Conservation (phyloP, 2,888 invertebrate genomes). For the Sminthurides aquaticus region DNA sequence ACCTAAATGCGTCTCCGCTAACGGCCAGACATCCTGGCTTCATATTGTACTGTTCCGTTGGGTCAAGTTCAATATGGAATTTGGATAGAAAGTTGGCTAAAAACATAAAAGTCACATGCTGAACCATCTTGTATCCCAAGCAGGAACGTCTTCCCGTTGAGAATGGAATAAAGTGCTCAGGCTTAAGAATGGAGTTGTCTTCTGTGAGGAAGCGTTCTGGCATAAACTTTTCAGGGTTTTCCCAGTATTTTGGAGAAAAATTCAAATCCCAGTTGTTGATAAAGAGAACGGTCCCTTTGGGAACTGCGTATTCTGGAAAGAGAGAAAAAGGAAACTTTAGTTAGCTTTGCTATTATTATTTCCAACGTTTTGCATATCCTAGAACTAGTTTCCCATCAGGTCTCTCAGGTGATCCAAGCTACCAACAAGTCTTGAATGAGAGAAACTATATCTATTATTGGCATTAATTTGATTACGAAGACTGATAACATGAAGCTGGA, state of each 20-base stretch:
- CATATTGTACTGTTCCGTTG: slow-evolving; percentile 52
- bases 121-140: slow-evolving; percentile 70
- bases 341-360: too few relatives aligned
- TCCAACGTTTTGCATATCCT: too few relatives aligned
- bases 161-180: slow-evolving; percentile 73
- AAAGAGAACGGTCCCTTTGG: slow-evolving; percentile 71
- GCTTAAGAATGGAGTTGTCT: slow-evolving; percentile 54
- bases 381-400: too few relatives aligned
- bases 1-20: slow-evolving; percentile 51
- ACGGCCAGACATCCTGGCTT: slow-evolving; percentile 55
- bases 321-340: slow-evolving; percentile 16
- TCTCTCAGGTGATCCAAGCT: too few relatives aligned
- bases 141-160: slow-evolving; percentile 77
- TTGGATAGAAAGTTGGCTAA: slow-evolving; percentile 61
- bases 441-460: background rate
- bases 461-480: background rate
- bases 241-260: slow-evolving; percentile 67
- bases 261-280: slow-evolving; percentile 77
- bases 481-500: too few relatives aligned
- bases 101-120: slow-evolving; percentile 56
- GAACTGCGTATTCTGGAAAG: slow-evolving; percentile 58
- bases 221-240: slow-evolving; percentile 61
- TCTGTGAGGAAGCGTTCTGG: slow-evolving; percentile 62
- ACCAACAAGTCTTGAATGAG: too few relatives aligned
- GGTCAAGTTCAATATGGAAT: slow-evolving; percentile 57